Percentiles rank a stretch among this genome's conserved stretches.
phyloP scores from a whole-genome alignment of 92 coral and sea anemone species.

The Nematostella vectensis region DNA sequence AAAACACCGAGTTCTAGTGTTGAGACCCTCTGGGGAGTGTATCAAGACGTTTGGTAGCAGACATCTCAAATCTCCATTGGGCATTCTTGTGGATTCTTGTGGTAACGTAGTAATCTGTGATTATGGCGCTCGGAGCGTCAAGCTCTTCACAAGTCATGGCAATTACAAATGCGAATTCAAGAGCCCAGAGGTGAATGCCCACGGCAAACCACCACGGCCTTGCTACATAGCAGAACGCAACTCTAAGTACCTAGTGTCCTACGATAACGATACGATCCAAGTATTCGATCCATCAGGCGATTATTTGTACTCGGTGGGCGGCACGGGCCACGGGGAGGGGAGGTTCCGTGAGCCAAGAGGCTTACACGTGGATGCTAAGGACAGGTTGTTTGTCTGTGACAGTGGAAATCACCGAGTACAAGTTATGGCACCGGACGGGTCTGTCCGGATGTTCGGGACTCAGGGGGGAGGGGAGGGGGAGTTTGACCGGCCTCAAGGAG shows the following conservation, averaged over 20 bases:
- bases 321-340: conserved; percentile 35
- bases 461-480: conserved; percentile 53
- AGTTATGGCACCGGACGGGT: conserved; percentile 56
- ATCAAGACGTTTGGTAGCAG: conserved; percentile 49
- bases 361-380: conserved; percentile 40
- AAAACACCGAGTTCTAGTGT: conserved; percentile 42
- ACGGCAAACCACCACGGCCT: conserved; percentile 50
- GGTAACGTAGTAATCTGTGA: conserved; percentile 60
- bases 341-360: conserved; percentile 74
- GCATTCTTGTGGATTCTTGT: conserved; percentile 40
- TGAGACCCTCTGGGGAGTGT: conserved; percentile 46
- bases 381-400: conserved; percentile 60
- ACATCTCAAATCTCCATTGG: conserved; percentile 63
- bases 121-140: conserved; percentile 56
- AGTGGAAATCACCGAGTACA: conserved; percentile 76
- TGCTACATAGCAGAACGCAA: conserved; percentile 59
- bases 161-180: conserved; percentile 14
- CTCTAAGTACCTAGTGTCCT: conserved; percentile 49
- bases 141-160: conserved; percentile 62
- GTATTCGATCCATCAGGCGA: conserved; percentile 46
- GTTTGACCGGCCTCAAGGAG: conserved; percentile 70
- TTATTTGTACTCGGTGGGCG: conserved; percentile 54
- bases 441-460: conserved; percentile 44
- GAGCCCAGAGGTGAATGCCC: conserved; percentile 10
- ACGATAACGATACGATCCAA: conserved; percentile 52